phyloP scores from a whole-genome alignment of 2,113 vertebrate species.

The Pseudopipra pipra region DNA sequence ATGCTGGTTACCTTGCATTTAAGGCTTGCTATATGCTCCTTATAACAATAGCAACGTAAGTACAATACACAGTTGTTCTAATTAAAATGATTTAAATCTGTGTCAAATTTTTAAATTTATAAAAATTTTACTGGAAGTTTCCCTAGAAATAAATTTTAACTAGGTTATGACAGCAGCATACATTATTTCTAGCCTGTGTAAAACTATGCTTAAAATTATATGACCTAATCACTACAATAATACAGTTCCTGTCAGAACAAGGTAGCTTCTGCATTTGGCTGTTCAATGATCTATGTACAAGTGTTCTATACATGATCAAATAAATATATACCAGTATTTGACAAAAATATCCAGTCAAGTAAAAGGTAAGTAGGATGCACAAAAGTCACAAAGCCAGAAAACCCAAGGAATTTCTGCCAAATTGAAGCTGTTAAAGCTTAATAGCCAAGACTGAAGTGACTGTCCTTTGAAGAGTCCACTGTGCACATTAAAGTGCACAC shows the following conservation, averaged over 20 bases:
- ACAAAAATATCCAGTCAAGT: not conserved
- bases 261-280: not conserved
- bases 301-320: not conserved
- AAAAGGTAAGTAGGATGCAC: not conserved
- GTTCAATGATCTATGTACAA: not conserved
- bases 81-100: not conserved
- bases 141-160: not conserved
- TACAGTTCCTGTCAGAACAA: not conserved
- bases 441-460: not conserved
- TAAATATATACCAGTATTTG: not conserved
- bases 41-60: conserved; percentile 93
- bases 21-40: conserved; percentile 90
- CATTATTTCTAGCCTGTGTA: not conserved
- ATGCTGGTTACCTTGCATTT: conserved; percentile 82
- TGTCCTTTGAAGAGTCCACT: not conserved
- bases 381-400: not conserved
- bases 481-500: not conserved
- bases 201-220: not conserved
- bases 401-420: not conserved
- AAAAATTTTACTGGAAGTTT: not conserved
- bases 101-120: not conserved
- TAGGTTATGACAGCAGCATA: not conserved
- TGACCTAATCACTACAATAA: not conserved
- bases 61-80: not conserved
- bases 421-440: not conserved